These are phyloP conservation scores for Subacronicta megacephala DNA, from an alignment of 2,888 invertebrate genomes.

Conservation along the genomic window DNA sequence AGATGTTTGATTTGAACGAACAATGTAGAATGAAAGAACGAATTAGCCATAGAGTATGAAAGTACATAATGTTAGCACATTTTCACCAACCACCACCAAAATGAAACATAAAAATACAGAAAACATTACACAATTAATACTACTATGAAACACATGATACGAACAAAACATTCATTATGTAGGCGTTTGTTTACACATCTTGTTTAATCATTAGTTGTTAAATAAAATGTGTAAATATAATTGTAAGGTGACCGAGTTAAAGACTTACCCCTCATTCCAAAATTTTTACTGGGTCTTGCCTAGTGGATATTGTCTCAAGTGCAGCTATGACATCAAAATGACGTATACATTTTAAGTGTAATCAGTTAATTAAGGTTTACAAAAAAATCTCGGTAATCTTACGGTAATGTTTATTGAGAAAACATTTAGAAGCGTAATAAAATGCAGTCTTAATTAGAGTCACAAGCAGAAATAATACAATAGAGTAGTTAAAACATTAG, in stretches of 20 bases:
- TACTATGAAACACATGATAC: slow-evolving; percentile 51
- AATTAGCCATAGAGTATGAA: slow-evolving; percentile 89
- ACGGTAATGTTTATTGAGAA: slow-evolving; percentile 32
- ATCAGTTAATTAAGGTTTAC: background rate
- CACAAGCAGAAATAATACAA: slow-evolving; percentile 57
- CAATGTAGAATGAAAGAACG: slow-evolving; percentile 75
- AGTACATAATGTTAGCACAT: slow-evolving; percentile 87
- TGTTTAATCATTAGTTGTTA: slow-evolving; percentile 3
- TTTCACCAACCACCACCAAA: slow-evolving; percentile 89
- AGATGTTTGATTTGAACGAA: slow-evolving; percentile 38
- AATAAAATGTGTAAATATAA: slow-evolving; percentile 35
- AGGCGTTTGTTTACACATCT: slow-evolving; percentile 26
- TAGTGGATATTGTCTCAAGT: too few species aligned
- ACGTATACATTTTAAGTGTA: too few species aligned
- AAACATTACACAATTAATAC: slow-evolving; percentile 35
- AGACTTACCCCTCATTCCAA: background rate
- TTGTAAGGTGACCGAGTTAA: slow-evolving; percentile 34
- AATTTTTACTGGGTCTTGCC: background rate
- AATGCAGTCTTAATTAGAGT: slow-evolving; percentile 53
- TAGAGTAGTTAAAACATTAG: slow-evolving; percentile 36
- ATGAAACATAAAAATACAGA: slow-evolving; percentile 62
- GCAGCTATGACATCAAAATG: too few species aligned
- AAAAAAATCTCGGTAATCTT: slow-evolving; percentile 22
- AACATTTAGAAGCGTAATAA: slow-evolving; percentile 54
- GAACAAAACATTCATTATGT: slow-evolving; percentile 30